These are phyloP conservation scores for Melanerpes formicivorus DNA, from an alignment of 2,113 vertebrate species.

Conservation along the genomic window DNA sequence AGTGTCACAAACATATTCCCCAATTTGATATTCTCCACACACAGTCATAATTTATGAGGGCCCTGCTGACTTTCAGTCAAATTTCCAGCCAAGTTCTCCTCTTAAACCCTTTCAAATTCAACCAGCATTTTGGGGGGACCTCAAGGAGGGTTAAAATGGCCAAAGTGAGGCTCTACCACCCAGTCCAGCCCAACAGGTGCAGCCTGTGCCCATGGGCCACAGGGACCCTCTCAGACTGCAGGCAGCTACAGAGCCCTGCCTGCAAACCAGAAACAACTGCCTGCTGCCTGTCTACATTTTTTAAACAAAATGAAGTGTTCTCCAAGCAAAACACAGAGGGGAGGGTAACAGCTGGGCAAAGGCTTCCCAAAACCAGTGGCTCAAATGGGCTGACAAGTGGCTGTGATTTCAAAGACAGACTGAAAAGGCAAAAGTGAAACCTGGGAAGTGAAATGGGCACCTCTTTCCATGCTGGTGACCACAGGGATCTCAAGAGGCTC, in stretches of 20 bases:
- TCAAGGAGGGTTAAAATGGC: neutral
- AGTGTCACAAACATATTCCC: neutral
- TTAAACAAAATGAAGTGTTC: neutral
- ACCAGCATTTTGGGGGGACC: neutral
- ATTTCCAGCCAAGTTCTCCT: neutral
- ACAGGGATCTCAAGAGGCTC: neutral
- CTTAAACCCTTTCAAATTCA: neutral
- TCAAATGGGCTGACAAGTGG: neutral
- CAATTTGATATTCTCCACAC: neutral
- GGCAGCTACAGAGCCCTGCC: neutral
- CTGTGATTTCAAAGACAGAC: neutral
- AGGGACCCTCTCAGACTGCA: neutral
- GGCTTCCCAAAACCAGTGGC: neutral
- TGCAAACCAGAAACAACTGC: neutral
- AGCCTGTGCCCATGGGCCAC: neutral
- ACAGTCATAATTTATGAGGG: neutral
- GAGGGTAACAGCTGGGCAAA: neutral
- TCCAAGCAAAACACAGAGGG: neutral
- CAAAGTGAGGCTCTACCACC: neutral
- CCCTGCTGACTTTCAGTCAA: neutral
- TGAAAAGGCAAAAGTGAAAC: neutral
- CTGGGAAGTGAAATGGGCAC: neutral
- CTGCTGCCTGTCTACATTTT: neutral
- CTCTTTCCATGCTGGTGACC: neutral
- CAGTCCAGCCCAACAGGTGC: fast-evolving